Conservation (phyloP, 2,113 vertebrate species). For the Ginglymostoma cirratum region DNA sequence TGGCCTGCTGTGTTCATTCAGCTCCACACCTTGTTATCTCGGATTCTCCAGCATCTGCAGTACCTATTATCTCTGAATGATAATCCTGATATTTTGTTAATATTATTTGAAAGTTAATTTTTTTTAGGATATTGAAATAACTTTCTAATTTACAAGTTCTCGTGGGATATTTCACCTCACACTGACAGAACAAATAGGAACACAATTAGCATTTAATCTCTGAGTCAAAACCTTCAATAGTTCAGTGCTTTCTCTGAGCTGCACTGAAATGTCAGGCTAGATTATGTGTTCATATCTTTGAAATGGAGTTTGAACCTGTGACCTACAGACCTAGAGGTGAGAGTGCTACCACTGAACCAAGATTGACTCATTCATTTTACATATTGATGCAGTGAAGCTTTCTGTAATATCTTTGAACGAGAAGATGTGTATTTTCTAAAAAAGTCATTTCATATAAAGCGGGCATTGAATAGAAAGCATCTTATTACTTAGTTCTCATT, state of each 20-base stretch:
- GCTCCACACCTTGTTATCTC: too few species aligned
- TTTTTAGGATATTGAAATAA: not conserved
- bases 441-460: not conserved
- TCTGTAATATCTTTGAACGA: not conserved
- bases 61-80: too few species aligned
- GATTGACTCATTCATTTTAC: not conserved
- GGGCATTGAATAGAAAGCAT: not conserved
- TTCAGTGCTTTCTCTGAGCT: too few species aligned
- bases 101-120: not conserved
- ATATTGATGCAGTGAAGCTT: not conserved
- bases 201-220: not conserved
- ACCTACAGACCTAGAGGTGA: too few species aligned
- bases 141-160: not conserved
- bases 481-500: not conserved
- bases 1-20: too few species aligned
- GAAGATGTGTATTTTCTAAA: not conserved
- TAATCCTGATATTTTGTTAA: not conserved
- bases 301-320: too few species aligned
- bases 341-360: too few species aligned
- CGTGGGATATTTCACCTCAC: not conserved
- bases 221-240: too few species aligned
- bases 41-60: too few species aligned
- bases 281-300: too few species aligned
- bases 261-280: too few species aligned
- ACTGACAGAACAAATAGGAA: not conserved